Evolutionary conservation across 2,113 vertebrate species (phyloP).

Genomic region (Corythoichthys haematopterus): DNA sequence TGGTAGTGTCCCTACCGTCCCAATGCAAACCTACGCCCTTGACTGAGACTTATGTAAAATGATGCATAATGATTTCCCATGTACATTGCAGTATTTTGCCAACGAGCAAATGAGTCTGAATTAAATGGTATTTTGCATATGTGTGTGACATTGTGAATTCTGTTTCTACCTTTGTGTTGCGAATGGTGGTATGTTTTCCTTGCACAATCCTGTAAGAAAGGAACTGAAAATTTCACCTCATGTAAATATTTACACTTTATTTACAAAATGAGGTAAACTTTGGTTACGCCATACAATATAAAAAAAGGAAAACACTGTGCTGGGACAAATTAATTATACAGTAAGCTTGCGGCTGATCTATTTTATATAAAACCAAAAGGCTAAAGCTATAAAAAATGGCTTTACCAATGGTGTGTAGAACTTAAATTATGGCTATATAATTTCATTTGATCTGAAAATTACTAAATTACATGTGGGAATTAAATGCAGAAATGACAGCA

Average conservation of each 20-base stretch:
- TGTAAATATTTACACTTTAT: not conserved
- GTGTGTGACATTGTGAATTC: not conserved
- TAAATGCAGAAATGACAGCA: conserved; percentile 18
- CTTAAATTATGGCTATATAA: not conserved
- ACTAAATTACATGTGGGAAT: not conserved
- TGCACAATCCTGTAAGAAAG: not conserved
- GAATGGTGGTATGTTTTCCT: not conserved
- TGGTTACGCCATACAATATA: too few relatives aligned
- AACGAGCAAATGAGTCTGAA: not conserved
- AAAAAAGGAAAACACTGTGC: not conserved
- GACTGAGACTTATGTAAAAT: not conserved
- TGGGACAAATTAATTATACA: not conserved
- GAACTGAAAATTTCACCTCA: not conserved
- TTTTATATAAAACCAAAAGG: not conserved
- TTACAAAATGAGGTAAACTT: too few relatives aligned
- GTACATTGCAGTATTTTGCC: not conserved
- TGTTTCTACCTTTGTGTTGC: not conserved
- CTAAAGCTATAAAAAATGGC: not conserved
- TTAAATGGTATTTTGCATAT: not conserved
- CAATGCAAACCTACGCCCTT: too few relatives aligned
- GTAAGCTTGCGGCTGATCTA: not conserved
- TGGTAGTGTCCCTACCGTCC: too few relatives aligned
- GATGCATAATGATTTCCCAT: not conserved
- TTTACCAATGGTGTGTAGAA: not conserved
- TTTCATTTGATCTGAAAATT: not conserved